These are phyloP conservation scores for Biston betularia DNA, from an alignment of 2,888 invertebrate species.

Conservation along the genomic window DNA sequence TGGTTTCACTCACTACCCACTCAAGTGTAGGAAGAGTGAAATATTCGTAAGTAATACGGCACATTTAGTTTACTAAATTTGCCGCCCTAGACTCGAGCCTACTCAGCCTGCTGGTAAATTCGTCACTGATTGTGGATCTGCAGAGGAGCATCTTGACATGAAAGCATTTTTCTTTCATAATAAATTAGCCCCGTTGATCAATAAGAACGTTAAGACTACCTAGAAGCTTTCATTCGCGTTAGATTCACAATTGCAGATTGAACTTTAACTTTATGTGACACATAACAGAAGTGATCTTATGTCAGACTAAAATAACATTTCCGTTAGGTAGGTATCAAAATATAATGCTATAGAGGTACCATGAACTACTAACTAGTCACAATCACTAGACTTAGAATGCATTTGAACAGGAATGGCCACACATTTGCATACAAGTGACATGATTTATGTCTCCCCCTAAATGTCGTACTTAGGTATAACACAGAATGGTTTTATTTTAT, in stretches of 20 bases:
- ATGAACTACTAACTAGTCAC: background rate
- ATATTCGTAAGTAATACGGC: no score
- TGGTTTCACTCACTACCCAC: no score
- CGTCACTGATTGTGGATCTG: no score
- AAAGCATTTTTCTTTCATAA: no score
- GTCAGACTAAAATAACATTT: conserved; percentile 13
- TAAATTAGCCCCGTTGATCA: no score
- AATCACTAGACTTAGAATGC: background rate
- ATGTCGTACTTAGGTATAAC: background rate
- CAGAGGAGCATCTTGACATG: no score
- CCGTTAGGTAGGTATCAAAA: background rate
- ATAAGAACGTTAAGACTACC: background rate
- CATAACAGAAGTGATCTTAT: conserved; percentile 29
- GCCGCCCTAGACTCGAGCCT: no score
- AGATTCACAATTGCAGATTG: conserved; percentile 36
- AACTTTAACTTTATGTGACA: conserved; percentile 39
- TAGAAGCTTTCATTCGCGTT: conserved; percentile 20
- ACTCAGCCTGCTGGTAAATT: no score
- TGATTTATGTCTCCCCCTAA: background rate
- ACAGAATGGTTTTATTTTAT: background rate
- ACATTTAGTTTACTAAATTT: no score
- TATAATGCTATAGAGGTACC: background rate
- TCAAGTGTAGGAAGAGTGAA: no score
- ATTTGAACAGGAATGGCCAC: background rate
- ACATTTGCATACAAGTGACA: background rate